Base-by-base conservation (phyloP, 2,888 invertebrate genomes). In the Sesia bembeciformis region DNA sequence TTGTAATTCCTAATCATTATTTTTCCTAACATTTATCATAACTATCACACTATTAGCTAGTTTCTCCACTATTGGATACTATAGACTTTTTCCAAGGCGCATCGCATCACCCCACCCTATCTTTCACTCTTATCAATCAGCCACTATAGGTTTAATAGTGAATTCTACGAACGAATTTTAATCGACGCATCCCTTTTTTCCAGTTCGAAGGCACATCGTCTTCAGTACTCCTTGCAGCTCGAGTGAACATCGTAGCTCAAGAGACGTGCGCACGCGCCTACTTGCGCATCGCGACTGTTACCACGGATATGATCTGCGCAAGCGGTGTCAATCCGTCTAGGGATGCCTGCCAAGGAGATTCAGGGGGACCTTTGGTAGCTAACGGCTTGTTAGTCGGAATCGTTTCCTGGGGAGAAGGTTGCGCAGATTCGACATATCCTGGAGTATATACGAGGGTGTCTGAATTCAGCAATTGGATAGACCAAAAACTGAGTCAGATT, bases 341-440 rank as follows among this genome's bases (percentile, higher is more conserved):
- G 56, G 90, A 90, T 56, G 84, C 90, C 2, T 90, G 90, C 57
- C 88, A 91, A 73, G 91, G 91, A 1, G 92, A 92, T 68, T 91
- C 91, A n/a, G 92, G 92, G 3, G 92, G 92, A n/a, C 91, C 92
- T 50, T 68, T 92, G 41, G 91, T 89, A n/a, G 75, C 80, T 53
- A 70, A 78, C 52, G 77, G 77, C 49, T 68, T 72, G 53, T 71
- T 91, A 50, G 70, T 91, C 52, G 91, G 91, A 49, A 78, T 91
- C 52, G 91, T 91, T 1, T 92, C 91, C 38, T 91, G 90, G 86
- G 92, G 92, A 42, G 90, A 90, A 74, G 89, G 87, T 3, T 92
- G 92, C 61, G 92, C 91, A 4, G 77, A 84, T 51, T 64, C 70
- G 2, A 59, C 67, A 49, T 91, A 90, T 60, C 92, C 92, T 3